Percentiles rank a stretch among this genome's conserved stretches.
Conservation (phyloP, 2,797 vertebrate species). For the Streptopelia turtur region DNA sequence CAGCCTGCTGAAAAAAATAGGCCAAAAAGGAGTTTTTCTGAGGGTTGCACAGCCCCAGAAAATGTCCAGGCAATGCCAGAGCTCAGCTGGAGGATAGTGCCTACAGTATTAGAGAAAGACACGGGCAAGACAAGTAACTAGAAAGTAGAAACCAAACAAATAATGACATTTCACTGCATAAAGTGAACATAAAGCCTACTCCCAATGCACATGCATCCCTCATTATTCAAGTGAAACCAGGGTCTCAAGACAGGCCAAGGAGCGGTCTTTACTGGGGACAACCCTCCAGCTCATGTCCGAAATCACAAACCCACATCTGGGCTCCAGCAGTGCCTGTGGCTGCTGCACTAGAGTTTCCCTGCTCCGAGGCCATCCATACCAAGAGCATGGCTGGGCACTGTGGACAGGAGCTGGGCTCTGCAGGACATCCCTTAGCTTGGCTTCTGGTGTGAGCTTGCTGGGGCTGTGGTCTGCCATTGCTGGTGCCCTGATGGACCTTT, state of each 20-base stretch:
- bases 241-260: background rate
- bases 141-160: background rate
- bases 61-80: background rate
- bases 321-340: background rate
- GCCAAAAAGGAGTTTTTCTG: background rate
- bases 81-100: background rate
- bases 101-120: background rate
- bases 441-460: background rate
- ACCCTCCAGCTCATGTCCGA: background rate
- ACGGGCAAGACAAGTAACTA: background rate
- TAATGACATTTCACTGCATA: background rate
- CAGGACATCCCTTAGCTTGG: accelerated
- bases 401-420: background rate
- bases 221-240: background rate
- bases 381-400: background rate
- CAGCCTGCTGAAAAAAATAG: background rate
- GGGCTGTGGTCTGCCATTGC: background rate
- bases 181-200: background rate
- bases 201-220: accelerated
- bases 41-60: background rate
- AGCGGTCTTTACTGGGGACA: background rate
- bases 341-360: background rate
- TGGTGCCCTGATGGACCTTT: accelerated
- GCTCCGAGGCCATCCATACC: background rate
- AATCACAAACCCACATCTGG: background rate